Conservation (phyloP, 1,140 invertebrate species). For the Microplitis mediator region DNA sequence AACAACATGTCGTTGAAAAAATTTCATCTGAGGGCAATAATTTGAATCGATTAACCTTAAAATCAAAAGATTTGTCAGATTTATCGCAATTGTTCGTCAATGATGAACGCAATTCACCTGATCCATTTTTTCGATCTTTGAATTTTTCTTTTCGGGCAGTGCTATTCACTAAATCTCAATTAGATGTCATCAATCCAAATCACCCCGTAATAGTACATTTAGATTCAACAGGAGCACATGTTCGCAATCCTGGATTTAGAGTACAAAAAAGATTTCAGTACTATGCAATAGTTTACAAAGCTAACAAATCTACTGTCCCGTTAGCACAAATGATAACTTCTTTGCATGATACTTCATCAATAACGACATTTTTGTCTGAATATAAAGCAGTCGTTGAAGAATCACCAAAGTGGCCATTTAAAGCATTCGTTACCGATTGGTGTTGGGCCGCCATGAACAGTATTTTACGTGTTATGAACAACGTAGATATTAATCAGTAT, state of each 20-base stretch:
- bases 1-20: too few species aligned
- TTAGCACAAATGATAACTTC: conserved; percentile 9
- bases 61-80: background rate
- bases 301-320: background rate
- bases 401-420: background rate
- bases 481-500: background rate
- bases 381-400: background rate
- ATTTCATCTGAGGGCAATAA: too few species aligned
- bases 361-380: background rate
- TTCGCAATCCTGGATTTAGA: background rate
- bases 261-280: background rate
- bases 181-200: background rate
- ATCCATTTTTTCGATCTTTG: background rate
- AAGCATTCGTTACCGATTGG: background rate
- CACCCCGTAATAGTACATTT: background rate
- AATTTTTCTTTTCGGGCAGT: background rate
- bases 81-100: background rate
- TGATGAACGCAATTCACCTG: background rate
- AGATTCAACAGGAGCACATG: background rate
- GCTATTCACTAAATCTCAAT: background rate
- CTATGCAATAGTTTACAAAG: background rate
- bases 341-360: background rate
- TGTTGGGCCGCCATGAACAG: background rate
- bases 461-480: background rate
- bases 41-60: background rate